Evolutionary conservation across 1,140 invertebrate genomes (phyloP).

Genomic region (Drosophila baimaii): DNA sequence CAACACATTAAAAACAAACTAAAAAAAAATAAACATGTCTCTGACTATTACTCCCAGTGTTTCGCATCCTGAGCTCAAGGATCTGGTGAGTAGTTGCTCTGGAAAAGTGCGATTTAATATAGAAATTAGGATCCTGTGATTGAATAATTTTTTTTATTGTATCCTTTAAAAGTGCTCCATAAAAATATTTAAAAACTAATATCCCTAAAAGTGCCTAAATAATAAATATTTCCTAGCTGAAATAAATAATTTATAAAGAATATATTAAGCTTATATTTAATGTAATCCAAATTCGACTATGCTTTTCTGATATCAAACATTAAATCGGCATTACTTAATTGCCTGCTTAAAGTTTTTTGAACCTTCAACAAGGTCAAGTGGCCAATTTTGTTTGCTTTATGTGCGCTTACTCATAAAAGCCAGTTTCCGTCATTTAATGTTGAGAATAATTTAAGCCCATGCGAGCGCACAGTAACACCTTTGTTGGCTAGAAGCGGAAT

Average conservation of each 20-base stretch:
- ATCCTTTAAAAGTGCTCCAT: background rate
- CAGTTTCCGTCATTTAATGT: slow-evolving; percentile 41
- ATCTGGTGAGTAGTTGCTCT: slow-evolving; percentile 63
- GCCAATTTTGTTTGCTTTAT: slow-evolving; percentile 23
- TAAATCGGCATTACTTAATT: slow-evolving; percentile 4
- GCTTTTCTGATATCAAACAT: background rate
- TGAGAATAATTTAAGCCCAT: slow-evolving; percentile 38
- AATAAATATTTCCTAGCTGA: no score
- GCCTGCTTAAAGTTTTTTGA: slow-evolving; percentile 36
- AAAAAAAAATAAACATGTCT: slow-evolving; percentile 59
- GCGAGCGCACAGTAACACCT: slow-evolving; percentile 6
- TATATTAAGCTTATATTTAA: no score
- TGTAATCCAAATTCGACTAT: background rate
- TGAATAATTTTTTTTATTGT: background rate
- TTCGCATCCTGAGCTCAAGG: slow-evolving; percentile 72
- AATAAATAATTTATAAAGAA: background rate
- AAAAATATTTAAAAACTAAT: background rate
- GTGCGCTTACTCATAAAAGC: slow-evolving; percentile 32
- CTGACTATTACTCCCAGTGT: slow-evolving; percentile 62
- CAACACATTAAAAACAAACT: slow-evolving; percentile 36
- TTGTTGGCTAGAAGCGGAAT: slow-evolving; percentile 24
- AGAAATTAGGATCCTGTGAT: slow-evolving; percentile 6
- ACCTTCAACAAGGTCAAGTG: slow-evolving; percentile 35
- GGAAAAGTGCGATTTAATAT: slow-evolving; percentile 2
- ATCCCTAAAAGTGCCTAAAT: background rate